Base-by-base conservation (phyloP, 2,888 invertebrate genomes). In the Ormyrus rosae region DNA sequence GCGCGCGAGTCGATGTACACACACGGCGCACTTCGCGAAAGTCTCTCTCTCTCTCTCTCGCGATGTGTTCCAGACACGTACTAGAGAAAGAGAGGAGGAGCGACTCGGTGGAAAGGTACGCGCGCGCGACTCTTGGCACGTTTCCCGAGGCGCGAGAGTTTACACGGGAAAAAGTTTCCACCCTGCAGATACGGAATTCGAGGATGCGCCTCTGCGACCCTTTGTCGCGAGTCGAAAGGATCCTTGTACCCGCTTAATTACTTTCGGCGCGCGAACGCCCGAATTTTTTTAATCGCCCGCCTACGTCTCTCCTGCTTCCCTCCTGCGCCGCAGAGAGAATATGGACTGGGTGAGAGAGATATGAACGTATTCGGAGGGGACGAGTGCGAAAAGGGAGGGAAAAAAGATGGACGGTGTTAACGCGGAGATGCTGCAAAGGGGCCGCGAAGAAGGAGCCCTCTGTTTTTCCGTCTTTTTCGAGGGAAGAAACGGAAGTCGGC, bases 91-190 rank as follows among this genome's bases (percentile, higher is more conserved):
- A 58, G n/a, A 58, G 3, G n/a, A 10, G 58, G 9, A n/a, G 13
- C 9, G 58, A n/a, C 11, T 58, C 34, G 34, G 34, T 34, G 34
- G 34, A 34, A 34, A 34, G n/a, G n/a, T 58, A n/a, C n/a, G 6
- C 58, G n/a, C 58, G n/a, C 13, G 13, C 13, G 58, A 58, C 58
- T 58, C 58, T 58, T 58, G 58, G 58, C 58, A 58, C 58, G 58
- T 11, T n/a, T 58, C 58, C 58, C 11, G 58, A 58, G 11, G 13
- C 6, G 11, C n/a, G 11, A 10, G n/a, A 34, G 34, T 34, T 34
- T 34, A 34, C 58, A n/a, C 58, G 58, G 58, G n/a, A 34, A 34
- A 34, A 13, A 58, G 13, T 58, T 58, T n/a, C 6, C 0, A 58
- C 13, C 9, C 6, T 2, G 11, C 9, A n/a, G 6, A 6, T 58